These are phyloP conservation scores for Myotis pilosus DNA, from an alignment of 2,797 vertebrate species.

Conservation along the genomic window DNA sequence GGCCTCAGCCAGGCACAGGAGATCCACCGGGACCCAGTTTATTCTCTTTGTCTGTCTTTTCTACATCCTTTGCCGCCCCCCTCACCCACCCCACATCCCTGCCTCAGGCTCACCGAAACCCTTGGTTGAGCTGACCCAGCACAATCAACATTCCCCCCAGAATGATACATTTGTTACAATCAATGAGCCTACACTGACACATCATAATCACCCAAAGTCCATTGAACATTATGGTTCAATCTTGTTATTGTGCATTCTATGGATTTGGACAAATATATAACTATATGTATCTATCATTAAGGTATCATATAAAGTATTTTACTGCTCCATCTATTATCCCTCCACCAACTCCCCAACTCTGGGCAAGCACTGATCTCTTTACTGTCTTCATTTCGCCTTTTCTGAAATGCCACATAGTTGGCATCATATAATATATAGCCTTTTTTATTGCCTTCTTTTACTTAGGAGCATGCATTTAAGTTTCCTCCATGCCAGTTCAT, in stretches of 20 bases:
- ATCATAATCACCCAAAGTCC: not conserved
- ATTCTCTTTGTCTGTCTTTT: no score
- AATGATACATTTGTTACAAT: not conserved
- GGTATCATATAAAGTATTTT: not conserved
- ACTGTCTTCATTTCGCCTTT: not conserved
- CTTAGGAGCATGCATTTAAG: not conserved
- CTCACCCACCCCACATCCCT: no score
- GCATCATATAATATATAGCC: not conserved
- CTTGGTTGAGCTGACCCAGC: no score
- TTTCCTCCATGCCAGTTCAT: not conserved
- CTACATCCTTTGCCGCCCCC: no score
- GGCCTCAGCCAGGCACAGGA: no score
- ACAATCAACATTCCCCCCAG: not conserved
- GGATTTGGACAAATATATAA: not conserved
- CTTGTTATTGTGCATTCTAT: not conserved
- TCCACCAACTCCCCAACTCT: no score
- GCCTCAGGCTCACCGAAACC: no score
- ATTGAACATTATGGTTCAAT: not conserved
- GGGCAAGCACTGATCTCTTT: not conserved
- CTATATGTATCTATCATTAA: not conserved
- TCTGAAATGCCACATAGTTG: not conserved
- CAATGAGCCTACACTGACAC: not conserved
- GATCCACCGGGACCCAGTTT: no score
- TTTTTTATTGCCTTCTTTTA: not conserved
- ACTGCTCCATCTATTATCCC: not conserved